Base-by-base conservation (phyloP, 2,113 vertebrate genomes). In the Corvus hawaiiensis region DNA sequence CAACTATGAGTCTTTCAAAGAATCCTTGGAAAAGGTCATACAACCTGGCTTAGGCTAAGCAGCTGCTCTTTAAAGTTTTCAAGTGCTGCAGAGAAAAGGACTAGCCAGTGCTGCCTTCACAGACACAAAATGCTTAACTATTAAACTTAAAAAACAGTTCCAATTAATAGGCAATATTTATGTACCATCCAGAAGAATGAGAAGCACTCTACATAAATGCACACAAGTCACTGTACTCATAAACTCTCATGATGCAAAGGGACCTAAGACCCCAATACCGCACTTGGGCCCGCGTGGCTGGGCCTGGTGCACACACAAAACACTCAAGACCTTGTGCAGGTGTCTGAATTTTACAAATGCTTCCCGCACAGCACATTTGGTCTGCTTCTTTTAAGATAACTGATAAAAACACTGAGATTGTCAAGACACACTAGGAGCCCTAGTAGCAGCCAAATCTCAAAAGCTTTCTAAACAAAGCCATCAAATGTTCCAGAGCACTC, bases 181-280 rank as follows among this genome's bases (percentile, higher is more conserved):
- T 6, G 33, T 7, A 69, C 12, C 35, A 59, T 14, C 23, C 43
- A 66, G 35, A 84, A 55, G 43, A 87, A 87, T 1, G 17, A 73
- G 46, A 37, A 76, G 77, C 24, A 10, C 26, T 59, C 43, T 16
- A 26, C 26, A 41, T 7, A 54, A 62, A 59, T 1, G 13, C 23
- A 33, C 16, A 22, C 10, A 59, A 48, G 14, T 30, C 41, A 39
- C 1, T 26, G 41, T 18, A 48, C 20, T 61, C 39, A n/a, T 15
- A 54, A 64, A 56, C 19, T 68, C 59, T 37, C 17, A 15, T 1
- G 2, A 71, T 0, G 0, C 14, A 55, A 72, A 43, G 17, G 41
- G 15, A 72, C n/a, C 6, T 15, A 39, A 61, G 27, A 54, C 10
- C 55, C 19, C 62, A 63, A 28, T 3, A 7, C 7, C 0, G 0